A percentile compares a stretch with the other conserved stretches of the same genome.
These are phyloP conservation scores for Oreochromis niloticus DNA, from an alignment of 2,113 vertebrate species.

Conservation along the genomic window DNA sequence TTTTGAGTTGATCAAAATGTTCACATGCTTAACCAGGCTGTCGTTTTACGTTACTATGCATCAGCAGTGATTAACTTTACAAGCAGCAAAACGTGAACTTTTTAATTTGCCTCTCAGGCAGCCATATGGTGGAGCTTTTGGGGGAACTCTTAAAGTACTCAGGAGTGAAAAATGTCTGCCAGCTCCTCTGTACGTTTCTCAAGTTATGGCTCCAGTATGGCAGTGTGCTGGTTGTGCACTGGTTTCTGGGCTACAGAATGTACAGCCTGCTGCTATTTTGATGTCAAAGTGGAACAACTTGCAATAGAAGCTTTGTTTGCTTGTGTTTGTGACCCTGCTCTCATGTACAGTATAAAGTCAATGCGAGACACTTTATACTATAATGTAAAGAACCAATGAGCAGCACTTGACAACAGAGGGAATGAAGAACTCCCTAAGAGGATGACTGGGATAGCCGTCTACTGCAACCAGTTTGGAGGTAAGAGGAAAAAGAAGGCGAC, in stretches of 20 bases:
- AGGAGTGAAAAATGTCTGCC: not conserved
- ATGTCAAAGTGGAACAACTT: not conserved
- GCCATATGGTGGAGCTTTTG: not conserved
- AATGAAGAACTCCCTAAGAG: not conserved
- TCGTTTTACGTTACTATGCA: not conserved
- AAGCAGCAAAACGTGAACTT: not conserved
- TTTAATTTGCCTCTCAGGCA: not conserved
- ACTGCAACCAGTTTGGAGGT: not conserved
- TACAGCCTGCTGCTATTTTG: not conserved
- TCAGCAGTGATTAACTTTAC: not conserved
- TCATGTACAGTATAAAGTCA: not conserved
- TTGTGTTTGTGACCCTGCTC: not conserved
- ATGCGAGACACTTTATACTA: not conserved
- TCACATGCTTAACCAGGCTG: not conserved
- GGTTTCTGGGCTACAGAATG: not conserved
- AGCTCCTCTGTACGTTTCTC: not conserved
- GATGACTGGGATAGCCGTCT: not conserved
- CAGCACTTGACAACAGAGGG: not conserved
- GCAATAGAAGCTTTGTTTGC: rapidly evolving
- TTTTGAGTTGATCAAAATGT: not conserved
- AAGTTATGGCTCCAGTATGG: not conserved
- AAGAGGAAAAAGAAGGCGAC: rapidly evolving
- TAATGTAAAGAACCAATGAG: not conserved
- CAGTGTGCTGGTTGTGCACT: not conserved
- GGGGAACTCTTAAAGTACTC: not conserved